Percentiles rank a stretch among this genome's conserved stretches.
Conservation (phyloP, 2,113 vertebrate genomes). For the Puntigrus tetrazona region DNA sequence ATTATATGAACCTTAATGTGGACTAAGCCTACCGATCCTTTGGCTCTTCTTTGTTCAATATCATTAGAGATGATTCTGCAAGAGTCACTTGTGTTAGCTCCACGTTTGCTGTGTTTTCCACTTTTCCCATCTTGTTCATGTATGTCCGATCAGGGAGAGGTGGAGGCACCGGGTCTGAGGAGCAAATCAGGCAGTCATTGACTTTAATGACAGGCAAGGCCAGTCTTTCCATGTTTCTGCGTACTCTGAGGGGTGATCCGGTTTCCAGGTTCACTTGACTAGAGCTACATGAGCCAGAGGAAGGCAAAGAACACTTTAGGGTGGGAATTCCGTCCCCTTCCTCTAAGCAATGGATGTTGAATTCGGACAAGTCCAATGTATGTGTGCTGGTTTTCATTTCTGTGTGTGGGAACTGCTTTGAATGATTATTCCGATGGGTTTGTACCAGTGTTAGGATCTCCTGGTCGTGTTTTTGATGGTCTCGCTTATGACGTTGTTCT, state of each 20-base stretch:
- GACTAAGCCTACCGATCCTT: conserved; percentile 4
- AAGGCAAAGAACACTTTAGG: conserved; percentile 70
- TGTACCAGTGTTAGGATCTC: conserved; percentile 51
- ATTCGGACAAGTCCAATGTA: conserved; percentile 48
- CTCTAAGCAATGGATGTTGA: conserved; percentile 58
- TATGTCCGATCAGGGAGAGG: neutral
- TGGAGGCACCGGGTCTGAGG: neutral
- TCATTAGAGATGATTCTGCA: conserved; percentile 1
- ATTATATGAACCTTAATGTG: neutral
- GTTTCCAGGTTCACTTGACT: conserved; percentile 70
- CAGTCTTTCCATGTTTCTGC: conserved; percentile 52
- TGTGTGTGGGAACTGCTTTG: conserved; percentile 53
- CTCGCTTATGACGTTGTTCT: conserved; percentile 73
- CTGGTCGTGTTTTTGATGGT: conserved; percentile 59
- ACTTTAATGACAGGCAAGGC: conserved; percentile 72
- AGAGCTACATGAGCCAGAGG: conserved; percentile 76
- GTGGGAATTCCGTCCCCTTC: conserved; percentile 33
- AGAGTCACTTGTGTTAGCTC: conserved; percentile 19
- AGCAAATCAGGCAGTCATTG: conserved; percentile 69
- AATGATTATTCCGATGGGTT: conserved; percentile 54
- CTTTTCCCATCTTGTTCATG: neutral
- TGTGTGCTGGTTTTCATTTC: conserved; percentile 50
- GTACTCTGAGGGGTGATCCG: conserved; percentile 44
- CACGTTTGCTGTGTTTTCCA: accelerated
- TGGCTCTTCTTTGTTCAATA: neutral